Conservation (phyloP, 1,140 invertebrate species). For the Sipha flava region DNA sequence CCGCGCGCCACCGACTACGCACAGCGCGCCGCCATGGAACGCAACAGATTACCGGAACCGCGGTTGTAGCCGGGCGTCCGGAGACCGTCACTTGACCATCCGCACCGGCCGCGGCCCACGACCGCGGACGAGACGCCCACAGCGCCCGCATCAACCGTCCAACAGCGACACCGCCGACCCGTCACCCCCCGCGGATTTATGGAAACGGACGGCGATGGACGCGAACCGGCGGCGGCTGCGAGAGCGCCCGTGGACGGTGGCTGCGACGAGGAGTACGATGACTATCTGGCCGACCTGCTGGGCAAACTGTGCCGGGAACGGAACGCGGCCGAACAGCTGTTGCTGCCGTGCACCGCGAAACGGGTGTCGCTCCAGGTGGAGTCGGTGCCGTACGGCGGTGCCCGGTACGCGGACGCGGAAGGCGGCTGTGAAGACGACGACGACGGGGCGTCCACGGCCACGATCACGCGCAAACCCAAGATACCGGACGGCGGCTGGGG, state of each 20-base stretch:
- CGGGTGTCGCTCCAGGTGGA: constrained; percentile 1
- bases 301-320: background rate
- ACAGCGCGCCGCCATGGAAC: background rate
- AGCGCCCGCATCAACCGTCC: background rate
- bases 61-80: background rate
- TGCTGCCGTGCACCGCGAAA: background rate
- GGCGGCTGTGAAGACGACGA: background rate
- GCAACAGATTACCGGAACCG: background rate
- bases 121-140: too few relatives aligned
- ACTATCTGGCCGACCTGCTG: background rate
- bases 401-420: background rate
- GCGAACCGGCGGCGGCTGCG: background rate
- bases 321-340: background rate
- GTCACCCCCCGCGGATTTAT: background rate
- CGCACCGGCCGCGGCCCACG: background rate
- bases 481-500: constrained; percentile 70
- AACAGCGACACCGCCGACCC: background rate
- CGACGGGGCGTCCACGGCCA: background rate
- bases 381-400: background rate
- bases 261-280: background rate
- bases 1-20: too few relatives aligned
- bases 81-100: background rate
- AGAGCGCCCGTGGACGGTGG: background rate
- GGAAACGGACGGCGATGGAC: background rate
- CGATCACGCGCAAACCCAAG: constrained; percentile 44